These are phyloP conservation scores for Mormyrus iriodes DNA, from an alignment of 2,113 vertebrate genomes.

Conservation along the genomic window DNA sequence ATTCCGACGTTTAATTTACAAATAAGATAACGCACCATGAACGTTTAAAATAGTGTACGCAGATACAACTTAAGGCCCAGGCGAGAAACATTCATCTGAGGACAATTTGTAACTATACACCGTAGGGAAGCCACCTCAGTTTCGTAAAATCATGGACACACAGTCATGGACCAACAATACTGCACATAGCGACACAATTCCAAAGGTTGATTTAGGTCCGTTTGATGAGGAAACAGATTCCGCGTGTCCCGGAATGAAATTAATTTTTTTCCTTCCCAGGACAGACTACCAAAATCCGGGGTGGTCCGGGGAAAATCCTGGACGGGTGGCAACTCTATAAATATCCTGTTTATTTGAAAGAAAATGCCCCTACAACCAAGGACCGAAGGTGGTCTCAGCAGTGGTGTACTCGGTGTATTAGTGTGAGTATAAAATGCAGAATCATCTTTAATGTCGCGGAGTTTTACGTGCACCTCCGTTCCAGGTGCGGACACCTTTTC, in stretches of 20 bases:
- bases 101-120: too few relatives aligned
- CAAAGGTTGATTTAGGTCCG: not conserved
- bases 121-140: too few relatives aligned
- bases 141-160: too few relatives aligned
- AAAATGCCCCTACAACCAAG: not conserved
- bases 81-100: too few relatives aligned
- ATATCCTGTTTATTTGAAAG: not conserved
- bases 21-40: too few relatives aligned
- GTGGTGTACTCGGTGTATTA: not conserved
- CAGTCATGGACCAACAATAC: not conserved
- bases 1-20: too few relatives aligned
- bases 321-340: not conserved
- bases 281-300: not conserved
- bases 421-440: not conserved
- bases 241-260: not conserved
- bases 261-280: not conserved
- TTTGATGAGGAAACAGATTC: not conserved
- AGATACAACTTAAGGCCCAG: too few relatives aligned
- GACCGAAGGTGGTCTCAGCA: not conserved
- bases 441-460: not conserved
- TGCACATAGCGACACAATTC: not conserved
- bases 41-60: too few relatives aligned
- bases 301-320: not conserved
- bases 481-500: not conserved
- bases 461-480: not conserved